A percentile compares a stretch with the other conserved stretches of the same genome.
These are phyloP conservation scores for Wasmannia auropunctata DNA, from an alignment of 1,140 invertebrate species.

Conservation along the genomic window DNA sequence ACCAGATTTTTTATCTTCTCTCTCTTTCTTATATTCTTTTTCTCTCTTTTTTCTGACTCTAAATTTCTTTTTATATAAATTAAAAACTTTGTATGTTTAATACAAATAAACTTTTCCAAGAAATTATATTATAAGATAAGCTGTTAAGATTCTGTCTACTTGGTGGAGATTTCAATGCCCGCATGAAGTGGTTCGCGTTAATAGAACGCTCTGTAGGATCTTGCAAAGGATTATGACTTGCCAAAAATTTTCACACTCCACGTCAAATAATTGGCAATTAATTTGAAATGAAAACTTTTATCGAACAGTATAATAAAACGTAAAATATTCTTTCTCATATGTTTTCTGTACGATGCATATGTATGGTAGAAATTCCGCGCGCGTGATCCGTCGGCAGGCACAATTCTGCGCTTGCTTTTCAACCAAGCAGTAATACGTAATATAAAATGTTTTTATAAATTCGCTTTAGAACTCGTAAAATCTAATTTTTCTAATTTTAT, in stretches of 20 bases:
- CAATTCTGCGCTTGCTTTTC: not conserved
- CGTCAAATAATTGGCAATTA: not conserved
- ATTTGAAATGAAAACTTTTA: not conserved
- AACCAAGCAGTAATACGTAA: not conserved
- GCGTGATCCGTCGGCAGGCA: not conserved
- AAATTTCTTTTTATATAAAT: not conserved
- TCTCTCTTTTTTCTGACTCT: not conserved
- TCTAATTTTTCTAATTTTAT: conserved; percentile 11
- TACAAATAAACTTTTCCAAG: not conserved
- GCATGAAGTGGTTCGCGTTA: not conserved
- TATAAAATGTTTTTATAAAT: not conserved
- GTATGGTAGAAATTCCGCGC: not conserved
- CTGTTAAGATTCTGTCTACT: not conserved
- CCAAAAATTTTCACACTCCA: not conserved
- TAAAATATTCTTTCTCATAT: not conserved
- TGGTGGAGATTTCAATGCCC: conserved; percentile 19
- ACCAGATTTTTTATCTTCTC: not conserved
- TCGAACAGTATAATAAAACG: not conserved
- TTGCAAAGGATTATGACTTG: not conserved
- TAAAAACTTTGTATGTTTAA: not conserved
- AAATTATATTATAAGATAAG: not conserved
- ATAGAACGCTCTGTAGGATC: not conserved
- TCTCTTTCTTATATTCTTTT: not conserved
- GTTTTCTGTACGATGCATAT: not conserved
- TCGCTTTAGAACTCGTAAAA: too few relatives aligned